Conservation (phyloP, 2,797 vertebrate species). For the Antrozous pallidus region DNA sequence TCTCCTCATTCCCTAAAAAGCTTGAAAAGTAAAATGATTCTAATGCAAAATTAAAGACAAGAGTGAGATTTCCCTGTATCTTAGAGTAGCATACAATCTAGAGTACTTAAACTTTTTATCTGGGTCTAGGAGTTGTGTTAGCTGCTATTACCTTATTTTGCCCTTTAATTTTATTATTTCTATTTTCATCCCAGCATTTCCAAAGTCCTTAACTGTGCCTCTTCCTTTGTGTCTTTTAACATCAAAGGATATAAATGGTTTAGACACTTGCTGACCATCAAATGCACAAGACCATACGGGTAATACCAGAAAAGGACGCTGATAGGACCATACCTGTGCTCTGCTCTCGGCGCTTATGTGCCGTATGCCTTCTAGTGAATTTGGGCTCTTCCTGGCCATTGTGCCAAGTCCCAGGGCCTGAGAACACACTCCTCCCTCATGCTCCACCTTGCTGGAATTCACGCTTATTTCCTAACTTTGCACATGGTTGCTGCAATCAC, state of each 20-base stretch:
- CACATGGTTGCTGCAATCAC: background rate
- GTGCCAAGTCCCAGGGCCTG: background rate
- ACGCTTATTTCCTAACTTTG: background rate
- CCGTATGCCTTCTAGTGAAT: background rate
- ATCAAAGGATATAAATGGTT: background rate
- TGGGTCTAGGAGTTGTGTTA: background rate
- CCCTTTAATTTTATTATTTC: background rate
- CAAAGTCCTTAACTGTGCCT: background rate
- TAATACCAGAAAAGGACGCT: background rate
- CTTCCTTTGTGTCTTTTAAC: background rate
- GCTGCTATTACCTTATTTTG: background rate
- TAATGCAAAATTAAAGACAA: background rate
- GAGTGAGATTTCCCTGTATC: background rate
- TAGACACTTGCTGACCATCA: background rate
- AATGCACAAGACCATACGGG: background rate
- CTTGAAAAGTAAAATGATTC: constrained; percentile 14
- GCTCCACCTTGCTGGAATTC: background rate
- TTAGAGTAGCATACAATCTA: background rate
- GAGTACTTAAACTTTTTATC: background rate
- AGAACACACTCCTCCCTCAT: background rate
- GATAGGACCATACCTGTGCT: background rate
- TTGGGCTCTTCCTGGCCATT: background rate
- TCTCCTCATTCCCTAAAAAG: background rate
- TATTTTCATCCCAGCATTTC: background rate
- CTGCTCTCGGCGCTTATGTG: background rate